These are phyloP conservation scores for Candoia aspera DNA, from an alignment of 2,113 vertebrate genomes.

Conservation along the genomic window DNA sequence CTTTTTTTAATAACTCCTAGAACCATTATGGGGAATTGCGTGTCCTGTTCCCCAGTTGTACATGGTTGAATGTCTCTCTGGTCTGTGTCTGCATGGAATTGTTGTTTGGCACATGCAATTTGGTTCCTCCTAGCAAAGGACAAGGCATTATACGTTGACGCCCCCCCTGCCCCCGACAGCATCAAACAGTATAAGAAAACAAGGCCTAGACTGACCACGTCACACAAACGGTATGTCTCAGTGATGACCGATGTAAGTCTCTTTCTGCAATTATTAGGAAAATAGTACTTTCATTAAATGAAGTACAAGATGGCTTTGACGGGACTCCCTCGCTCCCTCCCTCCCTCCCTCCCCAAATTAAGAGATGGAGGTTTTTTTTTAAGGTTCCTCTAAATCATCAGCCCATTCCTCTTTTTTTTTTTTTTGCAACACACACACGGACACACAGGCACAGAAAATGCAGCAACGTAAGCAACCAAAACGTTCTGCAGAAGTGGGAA, in stretches of 20 bases:
- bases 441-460: background rate
- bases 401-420: background rate
- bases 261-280: background rate
- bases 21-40: background rate
- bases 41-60: background rate
- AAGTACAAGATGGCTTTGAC: slow-evolving; percentile 11
- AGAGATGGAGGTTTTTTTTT: background rate
- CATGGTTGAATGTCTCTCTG: background rate
- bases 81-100: background rate
- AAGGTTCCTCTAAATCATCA: background rate
- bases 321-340: too few relatives aligned
- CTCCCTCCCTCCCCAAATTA: slow-evolving; percentile 2
- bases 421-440: background rate
- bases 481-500: background rate
- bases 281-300: background rate
- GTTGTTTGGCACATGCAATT: background rate
- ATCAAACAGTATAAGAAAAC: background rate
- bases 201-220: background rate
- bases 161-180: background rate
- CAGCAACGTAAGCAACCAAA: background rate
- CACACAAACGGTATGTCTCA: background rate
- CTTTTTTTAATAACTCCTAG: background rate
- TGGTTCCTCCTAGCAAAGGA: background rate
- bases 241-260: background rate
- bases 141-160: background rate